Percentiles rank a stretch among this genome's conserved stretches.
phyloP scores from a whole-genome alignment of 2,888 invertebrate genomes.

The Synergus laeviventris region DNA sequence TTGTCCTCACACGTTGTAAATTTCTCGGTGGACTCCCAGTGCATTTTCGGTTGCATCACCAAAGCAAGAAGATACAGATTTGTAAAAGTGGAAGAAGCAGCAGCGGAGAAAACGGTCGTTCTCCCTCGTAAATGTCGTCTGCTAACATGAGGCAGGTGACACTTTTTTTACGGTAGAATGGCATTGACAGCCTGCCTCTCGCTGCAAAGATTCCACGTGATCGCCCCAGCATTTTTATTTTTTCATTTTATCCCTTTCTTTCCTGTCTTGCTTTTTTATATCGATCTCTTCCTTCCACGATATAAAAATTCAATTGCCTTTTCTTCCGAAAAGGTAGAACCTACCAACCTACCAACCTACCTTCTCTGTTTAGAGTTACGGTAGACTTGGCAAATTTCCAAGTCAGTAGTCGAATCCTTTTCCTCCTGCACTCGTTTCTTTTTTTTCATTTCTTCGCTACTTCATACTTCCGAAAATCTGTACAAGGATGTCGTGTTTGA shows the following conservation, averaged over 20 bases:
- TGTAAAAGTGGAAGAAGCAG: background rate
- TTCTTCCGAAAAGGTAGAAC: slow-evolving; percentile 48
- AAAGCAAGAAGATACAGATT: slow-evolving; percentile 42
- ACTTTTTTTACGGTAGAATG: slow-evolving; percentile 22
- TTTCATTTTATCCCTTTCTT: background rate
- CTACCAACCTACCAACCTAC: slow-evolving; percentile 45
- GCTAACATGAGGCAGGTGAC: slow-evolving; percentile 37
- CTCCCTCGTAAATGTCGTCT: slow-evolving; percentile 45
- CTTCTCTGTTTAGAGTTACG: slow-evolving; percentile 41
- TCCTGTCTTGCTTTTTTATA: background rate
- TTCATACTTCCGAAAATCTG: slow-evolving; percentile 5
- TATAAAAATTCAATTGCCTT: slow-evolving; percentile 65
- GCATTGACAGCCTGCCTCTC: slow-evolving; percentile 1
- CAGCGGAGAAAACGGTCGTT: slow-evolving; percentile 47
- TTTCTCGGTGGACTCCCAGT: slow-evolving; percentile 47
- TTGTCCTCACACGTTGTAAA: slow-evolving; percentile 58
- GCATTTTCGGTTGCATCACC: slow-evolving; percentile 49
- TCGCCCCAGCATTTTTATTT: background rate
- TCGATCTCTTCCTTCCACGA: background rate
- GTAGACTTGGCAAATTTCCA: slow-evolving; percentile 63
- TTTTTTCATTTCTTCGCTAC: slow-evolving; percentile 22
- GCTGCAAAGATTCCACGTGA: background rate
- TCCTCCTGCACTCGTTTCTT: slow-evolving; percentile 7
- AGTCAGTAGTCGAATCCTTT: slow-evolving; percentile 55
- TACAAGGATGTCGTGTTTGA: background rate